phyloP scores from a whole-genome alignment of 1,140 invertebrate species.

The Choristoneura fumiferana region DNA sequence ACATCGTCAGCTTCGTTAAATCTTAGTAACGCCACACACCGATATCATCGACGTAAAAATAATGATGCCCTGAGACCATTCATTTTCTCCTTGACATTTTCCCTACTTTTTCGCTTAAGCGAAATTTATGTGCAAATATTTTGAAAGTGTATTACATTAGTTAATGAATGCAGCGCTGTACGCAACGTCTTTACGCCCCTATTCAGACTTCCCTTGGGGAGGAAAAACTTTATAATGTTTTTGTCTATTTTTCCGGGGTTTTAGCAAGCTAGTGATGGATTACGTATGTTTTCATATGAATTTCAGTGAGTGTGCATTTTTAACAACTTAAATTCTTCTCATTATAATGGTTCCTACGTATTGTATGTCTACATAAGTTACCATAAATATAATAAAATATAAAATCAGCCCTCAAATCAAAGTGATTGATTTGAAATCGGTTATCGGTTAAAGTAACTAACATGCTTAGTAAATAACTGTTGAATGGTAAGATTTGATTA shows the following conservation, averaged over 20 bases:
- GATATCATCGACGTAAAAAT: slow-evolving; percentile 29
- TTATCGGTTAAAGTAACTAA: too few relatives aligned
- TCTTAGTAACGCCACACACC: slow-evolving; percentile 3
- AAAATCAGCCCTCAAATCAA: too few relatives aligned
- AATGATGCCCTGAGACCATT: slow-evolving; percentile 30
- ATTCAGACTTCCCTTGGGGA: slow-evolving; percentile 35
- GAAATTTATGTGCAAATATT: slow-evolving; percentile 70
- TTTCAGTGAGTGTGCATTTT: not conserved
- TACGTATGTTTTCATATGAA: slow-evolving; percentile 9
- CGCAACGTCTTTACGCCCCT: slow-evolving; percentile 43
- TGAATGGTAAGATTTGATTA: too few relatives aligned
- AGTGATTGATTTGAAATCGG: too few relatives aligned
- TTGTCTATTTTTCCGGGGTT: not conserved
- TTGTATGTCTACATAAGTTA: too few relatives aligned
- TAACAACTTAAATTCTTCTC: not conserved
- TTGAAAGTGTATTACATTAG: slow-evolving; percentile 67
- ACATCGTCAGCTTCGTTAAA: slow-evolving; percentile 2
- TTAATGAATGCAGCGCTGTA: slow-evolving; percentile 68
- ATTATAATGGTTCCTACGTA: too few relatives aligned
- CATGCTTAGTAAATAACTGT: too few relatives aligned
- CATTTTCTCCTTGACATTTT: slow-evolving; percentile 30
- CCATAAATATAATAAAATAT: too few relatives aligned
- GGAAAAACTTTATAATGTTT: slow-evolving; percentile 8
- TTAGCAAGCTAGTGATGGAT: slow-evolving; percentile 1
- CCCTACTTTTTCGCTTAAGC: slow-evolving; percentile 42